phyloP scores from a whole-genome alignment of 30 jellyfish, hydroid and myxozoan genomes.

The Hydractinia symbiolongicarpus region DNA sequence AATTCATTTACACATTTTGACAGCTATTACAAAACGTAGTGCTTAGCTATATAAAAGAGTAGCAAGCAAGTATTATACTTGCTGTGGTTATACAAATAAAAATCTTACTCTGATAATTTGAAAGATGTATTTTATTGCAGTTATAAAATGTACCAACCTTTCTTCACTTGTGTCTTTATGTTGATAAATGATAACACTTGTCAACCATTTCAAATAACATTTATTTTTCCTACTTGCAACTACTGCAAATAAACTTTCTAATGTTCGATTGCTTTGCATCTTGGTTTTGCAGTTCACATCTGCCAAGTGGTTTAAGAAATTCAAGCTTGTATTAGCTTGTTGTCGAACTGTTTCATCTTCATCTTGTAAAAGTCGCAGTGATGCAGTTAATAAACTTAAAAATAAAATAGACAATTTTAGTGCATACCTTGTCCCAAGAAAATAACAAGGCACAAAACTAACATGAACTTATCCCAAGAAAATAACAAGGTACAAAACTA shows the following conservation, averaged over 20 bases:
- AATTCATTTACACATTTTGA: no score
- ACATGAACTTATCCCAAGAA: conserved; percentile 1
- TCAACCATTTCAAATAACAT: background rate
- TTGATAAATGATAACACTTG: background rate
- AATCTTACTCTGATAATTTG: no score
- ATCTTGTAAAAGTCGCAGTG: background rate
- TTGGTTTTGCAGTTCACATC: background rate
- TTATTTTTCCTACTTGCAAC: background rate
- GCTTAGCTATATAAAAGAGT: no score
- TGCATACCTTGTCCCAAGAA: no score
- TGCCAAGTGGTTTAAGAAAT: background rate
- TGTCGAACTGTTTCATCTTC: conserved; percentile 11
- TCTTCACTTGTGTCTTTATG: background rate
- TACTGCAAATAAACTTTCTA: background rate
- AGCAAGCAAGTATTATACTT: no score
- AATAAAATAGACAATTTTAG: background rate
- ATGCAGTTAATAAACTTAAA: background rate
- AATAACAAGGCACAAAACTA: background rate
- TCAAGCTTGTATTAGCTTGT: background rate
- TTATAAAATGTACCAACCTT: no score
- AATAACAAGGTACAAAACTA: no score
- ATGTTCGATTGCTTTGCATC: background rate
- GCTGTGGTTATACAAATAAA: no score
- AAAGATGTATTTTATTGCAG: no score
- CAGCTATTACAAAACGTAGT: no score